These are phyloP conservation scores for Lordiphosa collinella DNA, from an alignment of 1,140 invertebrate genomes.

Conservation along the genomic window DNA sequence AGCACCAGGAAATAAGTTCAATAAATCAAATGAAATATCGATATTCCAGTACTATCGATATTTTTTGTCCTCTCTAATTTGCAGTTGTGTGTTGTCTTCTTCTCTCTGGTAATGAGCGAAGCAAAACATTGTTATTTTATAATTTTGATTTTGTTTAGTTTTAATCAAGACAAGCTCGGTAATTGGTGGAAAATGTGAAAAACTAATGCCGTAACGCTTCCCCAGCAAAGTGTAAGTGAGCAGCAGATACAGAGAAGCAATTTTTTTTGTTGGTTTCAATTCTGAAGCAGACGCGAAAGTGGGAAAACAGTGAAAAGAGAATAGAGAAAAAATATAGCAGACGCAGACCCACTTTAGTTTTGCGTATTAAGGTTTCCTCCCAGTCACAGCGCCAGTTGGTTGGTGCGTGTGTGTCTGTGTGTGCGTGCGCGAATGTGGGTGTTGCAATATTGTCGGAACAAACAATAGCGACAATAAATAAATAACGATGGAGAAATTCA, in stretches of 20 bases:
- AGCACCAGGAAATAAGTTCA: too few species aligned
- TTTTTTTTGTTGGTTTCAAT: conserved; percentile 33
- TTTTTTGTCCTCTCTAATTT: conserved; percentile 4
- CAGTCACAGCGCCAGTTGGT: conserved; percentile 8
- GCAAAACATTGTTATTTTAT: conserved; percentile 67
- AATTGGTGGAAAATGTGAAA: conserved; percentile 44
- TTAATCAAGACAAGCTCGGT: conserved; percentile 32
- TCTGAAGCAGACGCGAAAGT: conserved; percentile 40
- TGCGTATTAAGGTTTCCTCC: conserved; percentile 31
- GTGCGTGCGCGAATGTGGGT: conserved; percentile 16
- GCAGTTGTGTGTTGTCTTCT: conserved; percentile 2
- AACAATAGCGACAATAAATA: conserved; percentile 38
- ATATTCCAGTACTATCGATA: too few species aligned
- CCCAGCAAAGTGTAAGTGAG: conserved; percentile 51
- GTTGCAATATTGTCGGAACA: conserved; percentile 33
- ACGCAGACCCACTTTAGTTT: conserved; percentile 29
- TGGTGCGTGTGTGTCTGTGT: conserved; percentile 21
- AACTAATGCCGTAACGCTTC: conserved; percentile 16
- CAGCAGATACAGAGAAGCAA: conserved; percentile 8
- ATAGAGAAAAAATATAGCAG: conserved; percentile 63
- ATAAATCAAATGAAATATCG: too few species aligned
- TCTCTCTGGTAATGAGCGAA: conserved; percentile 22
- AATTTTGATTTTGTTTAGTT: conserved; percentile 66
- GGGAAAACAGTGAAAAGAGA: conserved; percentile 60
- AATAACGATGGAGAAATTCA: conserved; percentile 35